phyloP scores from a whole-genome alignment of 1,140 invertebrate species.

The Ceratosolen solmsi region DNA sequence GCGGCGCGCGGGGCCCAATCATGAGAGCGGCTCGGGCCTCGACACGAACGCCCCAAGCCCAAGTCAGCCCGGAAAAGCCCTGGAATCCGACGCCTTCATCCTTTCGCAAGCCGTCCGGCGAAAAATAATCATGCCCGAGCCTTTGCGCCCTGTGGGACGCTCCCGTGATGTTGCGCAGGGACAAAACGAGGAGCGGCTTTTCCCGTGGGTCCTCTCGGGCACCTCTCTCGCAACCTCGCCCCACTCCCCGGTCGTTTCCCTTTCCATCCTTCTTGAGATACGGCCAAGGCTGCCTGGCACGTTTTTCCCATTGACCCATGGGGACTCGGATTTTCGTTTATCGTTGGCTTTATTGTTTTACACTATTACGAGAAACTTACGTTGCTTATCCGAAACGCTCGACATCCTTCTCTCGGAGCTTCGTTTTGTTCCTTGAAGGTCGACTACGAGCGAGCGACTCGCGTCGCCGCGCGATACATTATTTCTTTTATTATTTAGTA shows the following conservation, averaged over 20 bases:
- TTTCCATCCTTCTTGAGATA: neutral
- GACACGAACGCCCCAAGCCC: neutral
- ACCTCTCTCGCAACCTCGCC: no score
- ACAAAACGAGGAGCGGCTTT: no score
- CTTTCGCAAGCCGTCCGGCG: neutral
- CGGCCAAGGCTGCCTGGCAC: neutral
- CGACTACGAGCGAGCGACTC: neutral
- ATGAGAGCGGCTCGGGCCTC: neutral
- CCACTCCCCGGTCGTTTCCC: neutral
- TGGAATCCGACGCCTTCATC: neutral
- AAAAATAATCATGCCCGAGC: neutral
- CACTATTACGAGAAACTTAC: neutral
- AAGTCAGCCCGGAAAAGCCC: slow-evolving; percentile 22
- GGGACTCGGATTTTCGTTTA: neutral
- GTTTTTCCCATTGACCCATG: neutral
- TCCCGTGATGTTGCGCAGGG: no score
- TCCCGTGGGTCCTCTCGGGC: no score
- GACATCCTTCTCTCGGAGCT: neutral
- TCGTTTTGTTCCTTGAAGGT: neutral
- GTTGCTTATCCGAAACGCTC: neutral
- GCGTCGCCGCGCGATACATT: no score
- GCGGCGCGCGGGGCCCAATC: neutral
- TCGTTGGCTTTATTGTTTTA: slow-evolving; percentile 22
- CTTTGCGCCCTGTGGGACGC: neutral
- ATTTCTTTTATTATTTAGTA: no score